Conservation (phyloP, 1,140 invertebrate genomes). For the Aethina tumida region DNA sequence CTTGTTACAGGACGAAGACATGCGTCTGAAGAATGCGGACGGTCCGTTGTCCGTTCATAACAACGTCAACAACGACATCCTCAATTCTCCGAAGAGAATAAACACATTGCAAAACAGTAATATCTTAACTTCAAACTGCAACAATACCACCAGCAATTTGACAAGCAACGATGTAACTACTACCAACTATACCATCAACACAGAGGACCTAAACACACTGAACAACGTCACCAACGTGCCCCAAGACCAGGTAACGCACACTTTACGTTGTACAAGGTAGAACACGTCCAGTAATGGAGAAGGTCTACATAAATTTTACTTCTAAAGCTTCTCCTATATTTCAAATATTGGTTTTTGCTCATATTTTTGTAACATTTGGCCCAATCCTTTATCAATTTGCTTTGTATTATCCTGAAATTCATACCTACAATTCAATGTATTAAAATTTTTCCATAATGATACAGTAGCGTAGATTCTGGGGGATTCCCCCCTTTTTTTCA, state of each 20-base stretch:
- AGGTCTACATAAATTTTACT: too few species aligned
- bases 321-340: too few species aligned
- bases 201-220: slow-evolving; percentile 14
- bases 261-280: too few species aligned
- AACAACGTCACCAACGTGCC: slow-evolving; percentile 22
- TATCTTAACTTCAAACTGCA: slow-evolving; percentile 16
- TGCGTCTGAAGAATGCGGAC: slow-evolving; percentile 33
- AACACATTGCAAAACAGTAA: slow-evolving; percentile 34
- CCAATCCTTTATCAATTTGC: too few species aligned
- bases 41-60: slow-evolving; percentile 28
- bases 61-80: slow-evolving; percentile 30
- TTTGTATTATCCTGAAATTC: too few species aligned
- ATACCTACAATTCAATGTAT: too few species aligned
- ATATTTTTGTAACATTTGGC: too few species aligned
- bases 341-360: too few species aligned
- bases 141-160: slow-evolving; percentile 15
- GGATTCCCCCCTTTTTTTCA: too few species aligned
- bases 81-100: slow-evolving; percentile 34
- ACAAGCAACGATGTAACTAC: slow-evolving; percentile 13
- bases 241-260: slow-evolving; percentile 11
- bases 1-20: slow-evolving; percentile 25
- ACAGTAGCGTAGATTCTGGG: too few species aligned
- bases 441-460: too few species aligned
- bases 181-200: slow-evolving; percentile 10
- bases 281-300: too few species aligned